Evolutionary conservation across 2,113 vertebrate species (phyloP).

Genomic region (Astur gentilis): DNA sequence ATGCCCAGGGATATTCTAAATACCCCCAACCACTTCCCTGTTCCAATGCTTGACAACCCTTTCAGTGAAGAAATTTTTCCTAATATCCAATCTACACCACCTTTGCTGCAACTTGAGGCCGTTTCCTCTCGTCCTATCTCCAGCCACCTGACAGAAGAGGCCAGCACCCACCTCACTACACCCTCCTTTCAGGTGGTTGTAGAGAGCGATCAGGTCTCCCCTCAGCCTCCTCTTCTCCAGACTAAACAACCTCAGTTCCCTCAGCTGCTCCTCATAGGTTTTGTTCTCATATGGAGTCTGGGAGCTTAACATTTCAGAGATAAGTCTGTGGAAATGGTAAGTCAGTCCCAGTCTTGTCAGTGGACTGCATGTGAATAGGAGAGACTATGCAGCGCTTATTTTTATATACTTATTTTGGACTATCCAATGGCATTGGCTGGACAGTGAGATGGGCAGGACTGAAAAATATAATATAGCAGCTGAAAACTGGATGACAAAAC

Average conservation of each 20-base stretch:
- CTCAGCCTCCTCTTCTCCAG: background rate
- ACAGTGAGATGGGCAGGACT: background rate
- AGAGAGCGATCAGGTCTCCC: background rate
- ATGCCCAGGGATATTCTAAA: too few species aligned
- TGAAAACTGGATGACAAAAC: background rate
- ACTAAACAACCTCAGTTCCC: background rate
- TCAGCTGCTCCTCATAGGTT: background rate
- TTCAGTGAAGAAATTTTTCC: background rate
- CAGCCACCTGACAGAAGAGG: background rate
- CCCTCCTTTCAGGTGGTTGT: background rate
- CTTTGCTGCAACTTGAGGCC: background rate
- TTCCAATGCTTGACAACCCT: background rate
- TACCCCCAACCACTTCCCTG: background rate
- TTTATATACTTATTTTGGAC: background rate
- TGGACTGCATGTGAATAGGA: background rate
- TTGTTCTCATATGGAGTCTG: background rate
- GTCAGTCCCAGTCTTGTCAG: background rate
- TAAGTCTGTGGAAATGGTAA: background rate
- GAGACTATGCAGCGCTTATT: background rate
- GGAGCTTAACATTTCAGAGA: background rate
- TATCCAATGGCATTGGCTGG: background rate
- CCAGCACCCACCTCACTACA: rapidly evolving
- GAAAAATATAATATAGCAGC: background rate
- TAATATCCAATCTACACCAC: background rate
- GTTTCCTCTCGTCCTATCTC: background rate